Percentiles rank a stretch among this genome's conserved stretches.
phyloP scores from a whole-genome alignment of 2,797 vertebrate species.

The Podarcis siculus region DNA sequence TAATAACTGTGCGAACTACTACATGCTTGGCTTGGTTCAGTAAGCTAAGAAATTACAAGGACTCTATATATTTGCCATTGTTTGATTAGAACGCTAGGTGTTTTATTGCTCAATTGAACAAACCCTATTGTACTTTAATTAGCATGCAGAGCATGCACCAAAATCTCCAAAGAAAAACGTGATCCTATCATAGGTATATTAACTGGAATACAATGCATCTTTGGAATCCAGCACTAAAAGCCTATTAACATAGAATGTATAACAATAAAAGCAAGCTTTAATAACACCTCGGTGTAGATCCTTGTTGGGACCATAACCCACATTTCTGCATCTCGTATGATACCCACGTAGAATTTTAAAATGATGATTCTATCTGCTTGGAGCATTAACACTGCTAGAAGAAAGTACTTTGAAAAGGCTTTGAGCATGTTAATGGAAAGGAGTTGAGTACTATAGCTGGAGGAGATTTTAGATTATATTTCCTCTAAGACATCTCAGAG shows the following conservation, averaged over 20 bases:
- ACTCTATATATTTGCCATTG: background rate
- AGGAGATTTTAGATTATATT: conserved; percentile 43
- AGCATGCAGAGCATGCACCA: background rate
- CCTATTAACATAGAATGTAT: conserved; percentile 43
- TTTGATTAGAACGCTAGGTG: background rate
- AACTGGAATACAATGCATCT: background rate
- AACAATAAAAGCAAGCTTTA: conserved; percentile 34
- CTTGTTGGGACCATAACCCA: conserved; percentile 34
- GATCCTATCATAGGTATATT: conserved; percentile 7
- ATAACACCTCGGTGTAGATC: conserved; percentile 9
- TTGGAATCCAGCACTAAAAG: conserved; percentile 53
- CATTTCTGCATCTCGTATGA: conserved; percentile 38
- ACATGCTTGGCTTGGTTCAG: too few species aligned
- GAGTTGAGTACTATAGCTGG: conserved; percentile 22
- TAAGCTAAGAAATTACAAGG: too few species aligned
- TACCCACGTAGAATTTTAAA: conserved; percentile 56
- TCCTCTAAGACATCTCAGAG: conserved; percentile 32
- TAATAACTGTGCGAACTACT: too few species aligned
- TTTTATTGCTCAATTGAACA: background rate
- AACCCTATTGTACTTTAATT: conserved; percentile 19
- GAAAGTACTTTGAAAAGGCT: conserved; percentile 41
- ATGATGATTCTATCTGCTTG: conserved; percentile 38
- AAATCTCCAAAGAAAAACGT: conserved; percentile 13
- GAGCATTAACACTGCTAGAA: conserved; percentile 48
- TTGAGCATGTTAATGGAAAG: conserved; percentile 44